A percentile compares a stretch with the other conserved stretches of the same genome.
Conservation (phyloP, 2,888 invertebrate genomes). For the Drosophila mercatorum region DNA sequence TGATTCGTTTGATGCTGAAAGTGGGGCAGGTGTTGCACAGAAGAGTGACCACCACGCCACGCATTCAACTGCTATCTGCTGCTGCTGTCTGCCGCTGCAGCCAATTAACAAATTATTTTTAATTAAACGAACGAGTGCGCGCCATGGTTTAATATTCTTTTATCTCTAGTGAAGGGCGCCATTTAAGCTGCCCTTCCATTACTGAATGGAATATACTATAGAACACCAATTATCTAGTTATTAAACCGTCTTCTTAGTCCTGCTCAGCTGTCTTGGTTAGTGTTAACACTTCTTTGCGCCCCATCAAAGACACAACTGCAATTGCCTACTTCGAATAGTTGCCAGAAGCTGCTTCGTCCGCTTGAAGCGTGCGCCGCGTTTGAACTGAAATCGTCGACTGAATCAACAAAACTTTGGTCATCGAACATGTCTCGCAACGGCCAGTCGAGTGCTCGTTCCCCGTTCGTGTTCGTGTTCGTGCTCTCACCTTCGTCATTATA, state of each 20-base stretch:
- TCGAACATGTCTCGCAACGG: slow-evolving; percentile 26
- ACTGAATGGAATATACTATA: background rate
- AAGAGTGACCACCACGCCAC: slow-evolving; percentile 10
- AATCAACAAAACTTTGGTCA: slow-evolving; percentile 32
- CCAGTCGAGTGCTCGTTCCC: background rate
- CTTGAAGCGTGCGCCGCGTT: slow-evolving; percentile 63
- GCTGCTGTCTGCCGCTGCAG: slow-evolving; percentile 14
- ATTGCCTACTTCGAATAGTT: slow-evolving; percentile 19
- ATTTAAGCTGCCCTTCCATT: background rate
- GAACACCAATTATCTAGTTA: slow-evolving; percentile 1
- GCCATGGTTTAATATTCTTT: slow-evolving; percentile 4
- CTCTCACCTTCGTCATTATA: background rate
- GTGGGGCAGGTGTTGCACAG: slow-evolving; percentile 24
- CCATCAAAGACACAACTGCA: slow-evolving; percentile 13
- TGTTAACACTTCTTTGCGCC: slow-evolving; percentile 22
- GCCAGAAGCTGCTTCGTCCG: slow-evolving; percentile 41
- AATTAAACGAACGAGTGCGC: slow-evolving; percentile 61
- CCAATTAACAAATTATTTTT: slow-evolving; percentile 61
- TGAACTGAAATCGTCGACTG: slow-evolving; percentile 66
- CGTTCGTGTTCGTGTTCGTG: background rate
- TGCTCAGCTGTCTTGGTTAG: background rate
- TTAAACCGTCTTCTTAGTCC: slow-evolving; percentile 5
- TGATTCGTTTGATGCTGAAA: slow-evolving; percentile 34
- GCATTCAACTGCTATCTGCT: slow-evolving; percentile 22
- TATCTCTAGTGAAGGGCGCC: slow-evolving; percentile 4